Conservation (phyloP, 2,888 invertebrate species). For the Lamproptera curius region DNA sequence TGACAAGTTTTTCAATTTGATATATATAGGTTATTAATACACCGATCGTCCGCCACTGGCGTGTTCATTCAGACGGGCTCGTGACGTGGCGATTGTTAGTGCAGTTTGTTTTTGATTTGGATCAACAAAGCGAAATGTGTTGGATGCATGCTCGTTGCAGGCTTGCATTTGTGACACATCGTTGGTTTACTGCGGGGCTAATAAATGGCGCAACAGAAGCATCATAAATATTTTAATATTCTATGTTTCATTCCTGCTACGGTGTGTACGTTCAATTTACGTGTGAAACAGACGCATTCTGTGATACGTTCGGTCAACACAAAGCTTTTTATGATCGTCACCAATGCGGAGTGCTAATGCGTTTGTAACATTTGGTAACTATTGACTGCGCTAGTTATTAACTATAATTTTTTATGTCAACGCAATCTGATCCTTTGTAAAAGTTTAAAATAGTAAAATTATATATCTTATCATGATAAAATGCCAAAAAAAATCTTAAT, state of each 20-base stretch:
- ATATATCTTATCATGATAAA: too few species aligned
- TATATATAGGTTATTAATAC: conserved; percentile 3
- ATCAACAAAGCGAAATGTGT: conserved; percentile 52
- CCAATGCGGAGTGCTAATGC: too few species aligned
- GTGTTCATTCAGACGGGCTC: conserved; percentile 22
- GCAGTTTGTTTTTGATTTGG: conserved; percentile 60
- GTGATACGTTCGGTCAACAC: too few species aligned
- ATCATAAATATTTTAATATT: conserved; percentile 27
- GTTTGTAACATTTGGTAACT: too few species aligned
- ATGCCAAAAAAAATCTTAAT: too few species aligned
- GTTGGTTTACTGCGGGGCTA: conserved; percentile 37
- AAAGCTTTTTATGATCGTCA: too few species aligned
- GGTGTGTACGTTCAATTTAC: conserved; percentile 22
- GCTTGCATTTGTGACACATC: conserved; percentile 53
- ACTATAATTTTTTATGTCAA: too few species aligned
- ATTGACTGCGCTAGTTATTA: too few species aligned
- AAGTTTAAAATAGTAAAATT: too few species aligned
- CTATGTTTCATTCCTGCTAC: conserved; percentile 19
- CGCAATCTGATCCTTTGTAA: too few species aligned
- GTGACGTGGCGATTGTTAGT: conserved; percentile 38
- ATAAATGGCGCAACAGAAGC: conserved; percentile 33
- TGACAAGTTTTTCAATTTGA: neutral
- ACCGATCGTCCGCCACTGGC: conserved; percentile 11
- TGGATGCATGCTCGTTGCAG: conserved; percentile 42
- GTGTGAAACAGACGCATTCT: neutral